A percentile compares a stretch with the other conserved stretches of the same genome.
Evolutionary conservation across 2,888 invertebrate genomes (phyloP).

Genomic region (Endotricha flammealis): DNA sequence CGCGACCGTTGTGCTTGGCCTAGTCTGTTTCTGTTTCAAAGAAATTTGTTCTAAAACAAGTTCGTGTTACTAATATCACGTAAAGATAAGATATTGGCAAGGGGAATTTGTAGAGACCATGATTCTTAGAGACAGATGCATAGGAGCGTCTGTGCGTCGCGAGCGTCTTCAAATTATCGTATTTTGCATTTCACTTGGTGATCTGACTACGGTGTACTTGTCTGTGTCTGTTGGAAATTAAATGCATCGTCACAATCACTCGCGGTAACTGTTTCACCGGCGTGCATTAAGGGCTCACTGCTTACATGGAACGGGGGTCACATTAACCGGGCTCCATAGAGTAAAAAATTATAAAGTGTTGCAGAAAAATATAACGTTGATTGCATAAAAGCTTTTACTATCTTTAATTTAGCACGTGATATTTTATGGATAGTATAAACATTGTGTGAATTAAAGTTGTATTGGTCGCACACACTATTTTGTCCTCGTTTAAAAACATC

Average conservation of each 20-base stretch:
- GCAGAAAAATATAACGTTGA: slow-evolving; percentile 7
- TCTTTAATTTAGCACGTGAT: no score
- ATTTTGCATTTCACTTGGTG: slow-evolving; percentile 71
- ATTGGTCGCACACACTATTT: not conserved
- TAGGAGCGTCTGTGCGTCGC: slow-evolving; percentile 64
- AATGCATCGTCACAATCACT: slow-evolving; percentile 61
- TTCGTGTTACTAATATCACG: not conserved
- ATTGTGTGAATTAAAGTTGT: not conserved
- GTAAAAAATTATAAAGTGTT: not conserved
- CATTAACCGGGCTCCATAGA: slow-evolving; percentile 20
- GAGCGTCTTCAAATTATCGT: slow-evolving; percentile 49
- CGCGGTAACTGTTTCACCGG: slow-evolving; percentile 53
- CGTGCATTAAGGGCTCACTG: slow-evolving; percentile 72
- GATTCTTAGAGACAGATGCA: slow-evolving; percentile 19
- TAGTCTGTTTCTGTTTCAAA: no score
- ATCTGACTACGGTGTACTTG: slow-evolving; percentile 47
- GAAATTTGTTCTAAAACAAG: no score
- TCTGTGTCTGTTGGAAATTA: slow-evolving; percentile 49
- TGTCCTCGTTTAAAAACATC: not conserved
- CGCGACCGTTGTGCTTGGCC: no score
- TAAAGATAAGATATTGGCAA: not conserved
- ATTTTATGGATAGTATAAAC: not conserved
- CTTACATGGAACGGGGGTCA: slow-evolving; percentile 69
- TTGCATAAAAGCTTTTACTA: no score
- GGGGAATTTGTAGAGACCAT: not conserved